Conservation (phyloP, 2,888 invertebrate genomes). For the Desoria tigrina region DNA sequence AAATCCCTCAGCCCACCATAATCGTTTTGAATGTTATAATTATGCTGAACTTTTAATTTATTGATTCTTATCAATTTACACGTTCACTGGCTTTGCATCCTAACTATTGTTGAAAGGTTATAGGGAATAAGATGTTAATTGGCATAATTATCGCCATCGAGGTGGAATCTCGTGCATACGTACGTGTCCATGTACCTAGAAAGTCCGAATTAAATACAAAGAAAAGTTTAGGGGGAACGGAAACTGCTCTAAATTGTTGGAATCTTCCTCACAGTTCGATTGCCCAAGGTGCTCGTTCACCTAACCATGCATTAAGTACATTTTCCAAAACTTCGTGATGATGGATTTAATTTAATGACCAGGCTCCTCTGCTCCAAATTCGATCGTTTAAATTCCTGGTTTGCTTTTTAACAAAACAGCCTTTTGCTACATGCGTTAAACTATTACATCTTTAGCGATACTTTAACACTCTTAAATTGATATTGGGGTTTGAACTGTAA, state of each 20-base stretch:
- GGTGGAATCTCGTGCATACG: not conserved
- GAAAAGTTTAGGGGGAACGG: not conserved
- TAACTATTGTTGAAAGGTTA: not conserved
- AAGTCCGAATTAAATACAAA: not conserved
- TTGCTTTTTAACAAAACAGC: no score
- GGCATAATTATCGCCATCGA: constrained; percentile 3
- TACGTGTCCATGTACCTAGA: not conserved
- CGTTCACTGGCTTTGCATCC: no score
- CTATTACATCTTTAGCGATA: no score
- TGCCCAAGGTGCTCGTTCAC: not conserved
- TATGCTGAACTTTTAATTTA: not conserved
- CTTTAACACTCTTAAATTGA: constrained; percentile 11
- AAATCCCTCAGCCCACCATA: constrained; percentile 7
- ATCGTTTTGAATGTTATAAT: not conserved
- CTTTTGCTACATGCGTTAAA: no score
- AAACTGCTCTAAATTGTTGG: not conserved
- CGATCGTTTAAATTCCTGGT: not conserved
- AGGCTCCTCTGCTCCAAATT: not conserved
- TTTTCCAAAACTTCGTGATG: not conserved
- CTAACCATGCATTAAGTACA: not conserved
- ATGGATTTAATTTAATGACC: constrained; percentile 5
- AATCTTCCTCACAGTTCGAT: not conserved
- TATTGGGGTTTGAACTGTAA: not conserved
- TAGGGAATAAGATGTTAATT: constrained; percentile 4
- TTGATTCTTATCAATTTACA: constrained; percentile 8